Conservation (phyloP, 2,888 invertebrate genomes). For the Lochmaea crataegi region DNA sequence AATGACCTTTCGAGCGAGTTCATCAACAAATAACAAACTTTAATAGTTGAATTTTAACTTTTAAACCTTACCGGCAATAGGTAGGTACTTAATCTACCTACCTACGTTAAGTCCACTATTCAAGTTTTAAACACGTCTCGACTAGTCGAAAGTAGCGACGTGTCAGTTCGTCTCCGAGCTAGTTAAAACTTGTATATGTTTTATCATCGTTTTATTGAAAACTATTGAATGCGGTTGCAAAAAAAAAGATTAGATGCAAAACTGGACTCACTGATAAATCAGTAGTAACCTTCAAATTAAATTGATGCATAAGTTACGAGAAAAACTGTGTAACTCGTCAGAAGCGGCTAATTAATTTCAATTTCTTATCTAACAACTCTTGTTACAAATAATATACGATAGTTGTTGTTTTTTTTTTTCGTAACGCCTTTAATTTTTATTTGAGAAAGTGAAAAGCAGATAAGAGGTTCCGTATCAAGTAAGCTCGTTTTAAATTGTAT, state of each 20-base stretch:
- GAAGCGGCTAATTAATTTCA: background rate
- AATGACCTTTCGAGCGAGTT: background rate
- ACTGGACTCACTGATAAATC: background rate
- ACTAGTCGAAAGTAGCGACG: too few species aligned
- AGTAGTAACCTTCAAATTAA: background rate
- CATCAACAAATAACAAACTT: background rate
- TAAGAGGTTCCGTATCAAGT: slow-evolving; percentile 14
- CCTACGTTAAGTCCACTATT: too few species aligned
- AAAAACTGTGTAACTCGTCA: background rate
- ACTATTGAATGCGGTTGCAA: too few species aligned
- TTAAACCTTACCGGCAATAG: too few species aligned
- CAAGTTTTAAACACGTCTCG: too few species aligned
- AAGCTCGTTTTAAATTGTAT: slow-evolving; percentile 27
- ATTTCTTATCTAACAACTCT: background rate
- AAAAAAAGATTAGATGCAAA: background rate
- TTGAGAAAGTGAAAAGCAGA: slow-evolving; percentile 27
- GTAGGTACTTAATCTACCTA: too few species aligned
- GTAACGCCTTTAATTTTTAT: slow-evolving; percentile 26
- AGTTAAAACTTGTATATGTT: too few species aligned
- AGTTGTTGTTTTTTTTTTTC: slow-evolving; percentile 10
- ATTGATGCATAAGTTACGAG: background rate
- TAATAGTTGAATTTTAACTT: too few species aligned
- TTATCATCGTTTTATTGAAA: too few species aligned
- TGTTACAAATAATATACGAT: too few species aligned
- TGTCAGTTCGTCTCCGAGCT: too few species aligned